phyloP scores from a whole-genome alignment of 2,113 vertebrate genomes.

The Bos indicus region DNA sequence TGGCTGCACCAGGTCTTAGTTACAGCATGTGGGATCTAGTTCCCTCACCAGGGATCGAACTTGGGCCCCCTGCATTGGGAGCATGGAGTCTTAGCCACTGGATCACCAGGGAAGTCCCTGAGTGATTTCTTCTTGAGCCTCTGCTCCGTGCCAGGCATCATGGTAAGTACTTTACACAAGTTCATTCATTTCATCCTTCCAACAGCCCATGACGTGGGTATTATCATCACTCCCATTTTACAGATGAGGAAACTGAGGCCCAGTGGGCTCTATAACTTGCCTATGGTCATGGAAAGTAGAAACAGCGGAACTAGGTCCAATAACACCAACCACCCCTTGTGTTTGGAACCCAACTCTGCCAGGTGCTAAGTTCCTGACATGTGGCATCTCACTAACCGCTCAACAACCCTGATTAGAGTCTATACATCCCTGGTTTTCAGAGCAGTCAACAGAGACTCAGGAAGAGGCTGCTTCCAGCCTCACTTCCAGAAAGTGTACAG shows the following conservation, averaged over 20 bases:
- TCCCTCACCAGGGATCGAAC: not conserved
- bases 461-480: not conserved
- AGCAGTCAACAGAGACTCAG: not conserved
- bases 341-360: not conserved
- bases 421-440: not conserved
- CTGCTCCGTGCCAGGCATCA: not conserved
- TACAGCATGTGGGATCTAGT: not conserved
- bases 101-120: not conserved
- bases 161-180: not conserved
- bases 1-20: not conserved
- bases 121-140: not conserved
- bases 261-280: not conserved
- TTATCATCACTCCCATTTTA: not conserved
- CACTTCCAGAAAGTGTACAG: not conserved
- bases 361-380: fast-evolving
- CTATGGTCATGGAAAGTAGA: not conserved
- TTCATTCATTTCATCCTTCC: not conserved
- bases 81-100: not conserved
- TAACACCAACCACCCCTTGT: not conserved
- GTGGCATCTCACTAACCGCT: not conserved
- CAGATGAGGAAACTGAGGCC: not conserved
- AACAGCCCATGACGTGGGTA: fast-evolving
- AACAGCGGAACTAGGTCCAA: too few species aligned
- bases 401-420: too few species aligned
- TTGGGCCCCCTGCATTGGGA: not conserved